Base-by-base conservation (phyloP, 2,113 vertebrate species). In the Sardina pilchardus region DNA sequence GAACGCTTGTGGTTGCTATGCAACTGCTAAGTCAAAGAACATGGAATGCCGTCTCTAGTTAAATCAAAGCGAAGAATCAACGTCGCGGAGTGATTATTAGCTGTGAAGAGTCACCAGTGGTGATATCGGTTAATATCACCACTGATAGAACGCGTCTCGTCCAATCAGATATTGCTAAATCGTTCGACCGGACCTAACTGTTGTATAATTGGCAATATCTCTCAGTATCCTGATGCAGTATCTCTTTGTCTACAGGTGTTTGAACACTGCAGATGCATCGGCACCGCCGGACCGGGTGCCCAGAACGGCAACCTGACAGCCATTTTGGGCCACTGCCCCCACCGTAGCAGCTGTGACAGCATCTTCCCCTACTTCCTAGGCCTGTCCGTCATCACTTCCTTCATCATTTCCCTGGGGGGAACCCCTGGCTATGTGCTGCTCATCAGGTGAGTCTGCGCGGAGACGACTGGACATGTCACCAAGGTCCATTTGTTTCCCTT, bases 401-500 rank as follows among this genome's bases (percentile, higher is more conserved):
- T 97, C 85, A 95, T 96, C 83, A 95, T 97, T 86, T 97, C 96
- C 71, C 91, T 98, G 63, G 98, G 97, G 50, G 97, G 96, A 86
- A 98, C 96, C 82, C 97, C 97, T 0, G 97, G 97, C 85, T 98
- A 96, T 82, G 95, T 98, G 88, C 88, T 99, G 82, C 96, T 98
- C 19, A 93, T 99, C 89, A 97, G 97, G 97, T 98, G 12, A 71
- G 50, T 19, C 50, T 53, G 14, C 50, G 3, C 39, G 16, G 45
- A 14, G 45, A 9, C 8, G 12, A 47, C 45, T 47, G 45, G 9
- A 47, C 12, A 47, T 47, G 45, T 47, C 45, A 47, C 1, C 50
- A 17, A 19, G 17, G 17, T 53, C 50, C 50, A 53, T 53, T 53
- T 53, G 14, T 53, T 53, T 53, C 14, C 50, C 17, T 16, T 19